These are phyloP conservation scores for Trinorchestia longiramus DNA, from an alignment of 1,140 invertebrate species.

Conservation along the genomic window DNA sequence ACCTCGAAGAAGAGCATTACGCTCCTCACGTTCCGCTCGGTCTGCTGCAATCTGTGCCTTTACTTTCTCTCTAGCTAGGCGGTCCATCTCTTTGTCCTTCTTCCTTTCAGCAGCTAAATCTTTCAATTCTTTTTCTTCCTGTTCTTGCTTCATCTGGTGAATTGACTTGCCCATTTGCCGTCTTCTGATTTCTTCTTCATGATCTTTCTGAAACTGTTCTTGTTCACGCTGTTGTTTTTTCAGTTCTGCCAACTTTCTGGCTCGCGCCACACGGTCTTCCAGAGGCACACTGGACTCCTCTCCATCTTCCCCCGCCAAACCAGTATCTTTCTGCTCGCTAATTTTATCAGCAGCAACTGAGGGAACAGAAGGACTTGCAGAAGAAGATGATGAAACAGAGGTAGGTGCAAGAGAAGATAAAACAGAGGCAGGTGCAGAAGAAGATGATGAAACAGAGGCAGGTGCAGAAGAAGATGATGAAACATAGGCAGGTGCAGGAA, in stretches of 20 bases:
- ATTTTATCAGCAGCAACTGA: not conserved
- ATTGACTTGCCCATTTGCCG: slow-evolving; percentile 32
- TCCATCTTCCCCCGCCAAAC: not conserved
- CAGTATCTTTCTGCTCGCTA: not conserved
- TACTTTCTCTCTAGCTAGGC: slow-evolving; percentile 46
- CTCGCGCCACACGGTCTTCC: slow-evolving; percentile 16
- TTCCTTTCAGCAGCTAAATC: slow-evolving; percentile 46
- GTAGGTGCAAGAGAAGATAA: not conserved
- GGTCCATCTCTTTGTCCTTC: slow-evolving; percentile 56
- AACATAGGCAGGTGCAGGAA: not conserved
- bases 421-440: not conserved
- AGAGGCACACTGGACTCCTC: not conserved
- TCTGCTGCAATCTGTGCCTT: slow-evolving; percentile 70
- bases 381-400: not conserved
- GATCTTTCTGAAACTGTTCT: slow-evolving; percentile 38
- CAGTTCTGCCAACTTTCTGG: slow-evolving; percentile 15
- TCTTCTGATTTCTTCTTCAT: slow-evolving; percentile 41
- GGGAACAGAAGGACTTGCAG: not conserved
- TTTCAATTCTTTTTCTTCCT: slow-evolving; percentile 48
- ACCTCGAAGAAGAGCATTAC: slow-evolving; percentile 56
- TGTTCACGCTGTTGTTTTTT: slow-evolving; percentile 31
- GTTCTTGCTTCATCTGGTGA: slow-evolving; percentile 40
- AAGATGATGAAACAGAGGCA: not conserved
- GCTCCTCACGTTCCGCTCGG: slow-evolving; percentile 60
- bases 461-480: not conserved